Percentiles rank a stretch among this genome's conserved stretches.
Evolutionary conservation across 2,888 invertebrate species (phyloP).

Genomic region (Pyralis farinalis): DNA sequence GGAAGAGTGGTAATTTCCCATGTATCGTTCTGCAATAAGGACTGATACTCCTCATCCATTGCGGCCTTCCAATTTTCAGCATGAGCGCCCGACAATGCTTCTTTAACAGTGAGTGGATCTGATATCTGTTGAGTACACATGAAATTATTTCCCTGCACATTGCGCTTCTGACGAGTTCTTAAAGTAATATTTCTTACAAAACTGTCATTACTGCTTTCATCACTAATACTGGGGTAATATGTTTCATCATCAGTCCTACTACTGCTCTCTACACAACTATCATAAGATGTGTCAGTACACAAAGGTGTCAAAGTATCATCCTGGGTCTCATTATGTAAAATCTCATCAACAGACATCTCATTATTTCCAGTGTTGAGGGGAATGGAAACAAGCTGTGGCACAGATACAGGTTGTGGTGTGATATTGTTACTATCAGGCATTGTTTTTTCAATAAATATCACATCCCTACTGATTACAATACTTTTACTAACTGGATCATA

Average conservation of each 20-base stretch:
- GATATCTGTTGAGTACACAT: constrained; percentile 14
- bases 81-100: constrained; percentile 16
- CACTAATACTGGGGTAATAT: too few relatives aligned
- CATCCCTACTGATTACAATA: constrained; percentile 11
- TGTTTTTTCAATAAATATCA: constrained; percentile 14
- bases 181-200: constrained; percentile 17
- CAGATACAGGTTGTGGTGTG: too few relatives aligned
- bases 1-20: background rate
- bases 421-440: constrained; percentile 8
- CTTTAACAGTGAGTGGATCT: constrained; percentile 14
- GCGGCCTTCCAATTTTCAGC: constrained; percentile 16
- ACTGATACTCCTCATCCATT: constrained; percentile 16
- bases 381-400: too few relatives aligned
- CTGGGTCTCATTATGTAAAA: constrained; percentile 12
- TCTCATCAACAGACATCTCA: too few relatives aligned
- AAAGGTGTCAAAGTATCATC: constrained; percentile 13
- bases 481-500: constrained; percentile 2
- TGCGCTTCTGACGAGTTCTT: constrained; percentile 5
- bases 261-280: too few relatives aligned
- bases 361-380: too few relatives aligned
- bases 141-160: constrained; percentile 13
- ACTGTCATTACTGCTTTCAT: too few relatives aligned
- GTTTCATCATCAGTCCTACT: constrained; percentile 1
- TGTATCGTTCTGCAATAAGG: constrained; percentile 9
- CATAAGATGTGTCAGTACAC: too few relatives aligned